Conservation (phyloP, 2,888 invertebrate genomes). For the Nomada lathburiana region DNA sequence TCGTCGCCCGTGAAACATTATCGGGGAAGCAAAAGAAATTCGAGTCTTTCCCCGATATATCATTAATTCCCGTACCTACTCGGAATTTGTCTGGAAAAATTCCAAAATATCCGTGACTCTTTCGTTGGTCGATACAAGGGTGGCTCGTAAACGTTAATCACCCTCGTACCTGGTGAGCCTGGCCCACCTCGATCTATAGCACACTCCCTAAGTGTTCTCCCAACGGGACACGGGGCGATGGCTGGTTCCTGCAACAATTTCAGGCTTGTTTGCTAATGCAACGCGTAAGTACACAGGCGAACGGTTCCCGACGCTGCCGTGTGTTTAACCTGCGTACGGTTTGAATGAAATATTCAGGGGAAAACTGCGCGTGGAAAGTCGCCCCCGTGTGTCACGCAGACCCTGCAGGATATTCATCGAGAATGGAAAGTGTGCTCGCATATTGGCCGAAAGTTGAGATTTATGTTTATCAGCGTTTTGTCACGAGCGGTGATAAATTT, state of each 20-base stretch:
- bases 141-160: constrained; percentile 43
- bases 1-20: not conserved
- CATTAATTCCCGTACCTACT: not conserved
- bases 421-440: too few relatives aligned
- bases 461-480: too few relatives aligned
- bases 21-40: constrained; percentile 20
- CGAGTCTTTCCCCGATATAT: constrained; percentile 13
- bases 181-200: constrained; percentile 3
- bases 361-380: not conserved
- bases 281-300: constrained; percentile 9
- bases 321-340: constrained; percentile 5
- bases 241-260: constrained; percentile 31
- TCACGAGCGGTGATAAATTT: too few relatives aligned
- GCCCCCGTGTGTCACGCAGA: too few relatives aligned
- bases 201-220: not conserved
- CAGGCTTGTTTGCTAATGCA: constrained; percentile 32
- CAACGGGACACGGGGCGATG: constrained; percentile 7
- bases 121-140: not conserved
- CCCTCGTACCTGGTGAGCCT: constrained; percentile 18
- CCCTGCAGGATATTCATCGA: too few relatives aligned
- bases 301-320: not conserved
- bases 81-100: too few relatives aligned
- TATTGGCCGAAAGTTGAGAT: too few relatives aligned
- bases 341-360: constrained; percentile 17
- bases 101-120: not conserved